Base-by-base conservation (phyloP, 2,797 vertebrate genomes). In the Diceros bicornis region DNA sequence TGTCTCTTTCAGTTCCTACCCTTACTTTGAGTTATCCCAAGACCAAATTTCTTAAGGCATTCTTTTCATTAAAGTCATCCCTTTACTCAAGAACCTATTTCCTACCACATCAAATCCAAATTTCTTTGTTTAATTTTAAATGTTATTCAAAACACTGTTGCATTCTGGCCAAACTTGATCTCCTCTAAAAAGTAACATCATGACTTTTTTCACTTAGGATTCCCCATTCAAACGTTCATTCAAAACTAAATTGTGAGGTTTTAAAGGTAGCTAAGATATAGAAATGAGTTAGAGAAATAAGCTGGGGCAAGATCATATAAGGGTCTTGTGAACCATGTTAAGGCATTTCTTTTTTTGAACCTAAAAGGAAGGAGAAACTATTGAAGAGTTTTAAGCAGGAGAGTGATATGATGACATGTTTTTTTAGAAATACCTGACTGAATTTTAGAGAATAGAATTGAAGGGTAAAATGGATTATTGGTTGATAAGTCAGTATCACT, bases 351-450 rank as follows among this genome's bases (percentile, higher is more conserved):
- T 64, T 88, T 37, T 79, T 72, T 91, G 0, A 84, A 59, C 29
- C 34, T 86, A 89, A 97, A 96, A 78, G 75, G 44, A 96, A 97
- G 83, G 50, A 81, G 44, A 57, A 96, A 25, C n/a, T 82, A 72
- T 16, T 90, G 69, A 92, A 91, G 71, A 90, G 6, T 88, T 87
- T 92, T 92, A 89, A 95, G 55, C 34, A 89, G 23, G 27, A 57
- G 17, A 88, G 34, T 71, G 41, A 75, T n/a, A 92, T 41, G 23
- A 89, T 94, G 8, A 27, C 23, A 57, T 25, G 78, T 59, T 66
- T 92, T 68, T 89, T 81, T 29, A 86, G 41, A 86, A 89, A 64
- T 4, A 41, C 81, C 25, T 96, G 37, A 64, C n/a, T 91, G 16
- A 20, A 81, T 85, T 97, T 96, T 79, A 89, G 69, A 96, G 87